These are phyloP conservation scores for Butastur rufipennis DNA, from an alignment of 2,113 vertebrate species.

Conservation along the genomic window DNA sequence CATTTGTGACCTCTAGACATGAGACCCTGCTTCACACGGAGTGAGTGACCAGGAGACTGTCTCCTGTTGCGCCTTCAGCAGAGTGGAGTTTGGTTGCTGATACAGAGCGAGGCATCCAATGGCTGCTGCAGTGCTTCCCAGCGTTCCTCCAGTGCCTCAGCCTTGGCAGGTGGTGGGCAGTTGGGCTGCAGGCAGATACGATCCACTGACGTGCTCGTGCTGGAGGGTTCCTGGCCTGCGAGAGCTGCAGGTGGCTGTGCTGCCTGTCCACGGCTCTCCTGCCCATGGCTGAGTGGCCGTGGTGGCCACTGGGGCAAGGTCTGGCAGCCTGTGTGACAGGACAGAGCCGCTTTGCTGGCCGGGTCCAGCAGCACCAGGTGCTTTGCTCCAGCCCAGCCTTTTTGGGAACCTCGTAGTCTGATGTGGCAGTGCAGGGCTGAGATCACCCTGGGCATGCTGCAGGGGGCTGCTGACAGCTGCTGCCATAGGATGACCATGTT, in stretches of 20 bases:
- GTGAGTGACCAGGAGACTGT: neutral
- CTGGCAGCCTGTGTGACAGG: neutral
- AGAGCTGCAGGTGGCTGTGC: accelerated
- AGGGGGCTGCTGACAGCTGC: neutral
- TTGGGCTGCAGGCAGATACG: neutral
- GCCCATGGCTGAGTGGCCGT: accelerated
- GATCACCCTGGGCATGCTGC: accelerated
- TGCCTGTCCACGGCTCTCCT: neutral
- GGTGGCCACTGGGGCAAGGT: neutral
- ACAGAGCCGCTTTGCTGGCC: neutral
- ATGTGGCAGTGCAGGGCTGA: neutral
- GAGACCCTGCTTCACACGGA: accelerated
- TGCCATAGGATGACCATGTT: neutral
- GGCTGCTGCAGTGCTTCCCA: neutral
- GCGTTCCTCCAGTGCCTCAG: neutral
- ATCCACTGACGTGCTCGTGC: accelerated
- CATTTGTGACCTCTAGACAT: neutral
- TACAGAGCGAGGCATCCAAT: accelerated
- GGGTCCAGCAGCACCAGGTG: neutral
- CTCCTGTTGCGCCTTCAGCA: neutral
- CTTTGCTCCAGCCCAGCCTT: neutral
- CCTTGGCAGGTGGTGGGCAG: accelerated
- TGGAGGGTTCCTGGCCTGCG: accelerated
- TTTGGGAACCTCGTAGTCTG: neutral
- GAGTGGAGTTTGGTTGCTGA: neutral